Evolutionary conservation across 64 coral and sea anemone genomes (phyloP).

Genomic region (Stichodactyla helianthus): DNA sequence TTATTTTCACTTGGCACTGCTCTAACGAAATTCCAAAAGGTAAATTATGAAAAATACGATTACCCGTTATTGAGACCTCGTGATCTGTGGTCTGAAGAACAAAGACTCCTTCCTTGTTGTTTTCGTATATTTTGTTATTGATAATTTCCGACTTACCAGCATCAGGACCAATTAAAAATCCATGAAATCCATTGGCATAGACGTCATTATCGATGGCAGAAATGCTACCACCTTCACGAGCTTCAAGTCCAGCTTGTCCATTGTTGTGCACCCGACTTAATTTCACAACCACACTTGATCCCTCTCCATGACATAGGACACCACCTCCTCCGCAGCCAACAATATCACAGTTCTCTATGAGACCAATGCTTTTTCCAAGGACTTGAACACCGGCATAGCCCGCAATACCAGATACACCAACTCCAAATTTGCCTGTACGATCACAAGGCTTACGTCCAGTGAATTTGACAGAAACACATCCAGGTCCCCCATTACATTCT

Average conservation of each 20-base stretch:
- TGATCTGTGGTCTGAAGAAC: neutral
- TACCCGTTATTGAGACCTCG: neutral
- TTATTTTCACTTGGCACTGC: neutral
- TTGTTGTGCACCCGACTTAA: slow-evolving; percentile 46
- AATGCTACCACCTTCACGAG: slow-evolving; percentile 42
- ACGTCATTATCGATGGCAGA: slow-evolving; percentile 16
- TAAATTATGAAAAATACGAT: slow-evolving; percentile 49
- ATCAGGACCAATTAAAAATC: slow-evolving; percentile 43
- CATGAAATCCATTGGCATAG: slow-evolving; percentile 41
- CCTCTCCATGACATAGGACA: slow-evolving; percentile 26
- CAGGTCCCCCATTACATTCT: slow-evolving; percentile 67
- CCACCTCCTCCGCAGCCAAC: slow-evolving; percentile 50
- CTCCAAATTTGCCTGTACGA: slow-evolving; percentile 42
- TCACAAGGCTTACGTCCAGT: slow-evolving; percentile 36
- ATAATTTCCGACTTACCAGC: slow-evolving; percentile 37
- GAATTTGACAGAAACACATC: slow-evolving; percentile 33
- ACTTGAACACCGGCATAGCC: slow-evolving; percentile 39
- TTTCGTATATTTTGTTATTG: slow-evolving; percentile 52
- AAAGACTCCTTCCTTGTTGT: slow-evolving; percentile 46
- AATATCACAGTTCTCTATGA: slow-evolving; percentile 60
- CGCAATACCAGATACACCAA: slow-evolving; percentile 37
- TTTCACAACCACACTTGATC: slow-evolving; percentile 28
- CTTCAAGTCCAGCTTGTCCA: slow-evolving; percentile 47
- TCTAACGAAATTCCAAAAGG: slow-evolving; percentile 42
- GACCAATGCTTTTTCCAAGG: neutral